Evolutionary conservation across 2,888 invertebrate species (phyloP).

Genomic region (Thysanoteuthis rhombus): DNA sequence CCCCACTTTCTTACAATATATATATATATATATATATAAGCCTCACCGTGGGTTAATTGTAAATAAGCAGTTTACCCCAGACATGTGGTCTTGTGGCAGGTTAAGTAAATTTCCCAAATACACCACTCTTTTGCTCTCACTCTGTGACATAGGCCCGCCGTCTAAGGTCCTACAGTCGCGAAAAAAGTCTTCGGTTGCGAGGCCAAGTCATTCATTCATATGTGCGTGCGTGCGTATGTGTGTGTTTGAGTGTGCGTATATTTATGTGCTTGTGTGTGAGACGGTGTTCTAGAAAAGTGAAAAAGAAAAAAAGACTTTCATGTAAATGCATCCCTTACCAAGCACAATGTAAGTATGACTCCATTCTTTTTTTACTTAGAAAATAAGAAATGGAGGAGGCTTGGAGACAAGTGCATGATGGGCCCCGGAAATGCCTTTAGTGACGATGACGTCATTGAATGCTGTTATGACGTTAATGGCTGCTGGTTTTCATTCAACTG

Average conservation of each 20-base stretch:
- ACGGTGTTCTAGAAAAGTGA: neutral
- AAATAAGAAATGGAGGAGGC: neutral
- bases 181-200: too few relatives aligned
- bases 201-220: too few relatives aligned
- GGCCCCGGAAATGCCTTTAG: neutral
- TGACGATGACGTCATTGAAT: neutral
- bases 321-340: neutral
- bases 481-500: neutral
- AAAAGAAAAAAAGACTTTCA: neutral
- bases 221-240: neutral
- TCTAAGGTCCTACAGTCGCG: too few relatives aligned
- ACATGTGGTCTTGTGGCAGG: too few relatives aligned
- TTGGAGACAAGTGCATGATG: neutral
- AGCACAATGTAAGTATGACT: neutral
- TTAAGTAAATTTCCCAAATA: too few relatives aligned
- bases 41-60: too few relatives aligned
- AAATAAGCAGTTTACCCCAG: too few relatives aligned
- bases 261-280: neutral
- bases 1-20: too few relatives aligned
- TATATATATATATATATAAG: too few relatives aligned
- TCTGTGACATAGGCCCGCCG: too few relatives aligned
- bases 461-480: neutral
- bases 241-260: neutral
- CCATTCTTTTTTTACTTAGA: neutral
- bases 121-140: too few relatives aligned